phyloP scores from a whole-genome alignment of 2,888 invertebrate genomes.

The Spisula subtruncata region DNA sequence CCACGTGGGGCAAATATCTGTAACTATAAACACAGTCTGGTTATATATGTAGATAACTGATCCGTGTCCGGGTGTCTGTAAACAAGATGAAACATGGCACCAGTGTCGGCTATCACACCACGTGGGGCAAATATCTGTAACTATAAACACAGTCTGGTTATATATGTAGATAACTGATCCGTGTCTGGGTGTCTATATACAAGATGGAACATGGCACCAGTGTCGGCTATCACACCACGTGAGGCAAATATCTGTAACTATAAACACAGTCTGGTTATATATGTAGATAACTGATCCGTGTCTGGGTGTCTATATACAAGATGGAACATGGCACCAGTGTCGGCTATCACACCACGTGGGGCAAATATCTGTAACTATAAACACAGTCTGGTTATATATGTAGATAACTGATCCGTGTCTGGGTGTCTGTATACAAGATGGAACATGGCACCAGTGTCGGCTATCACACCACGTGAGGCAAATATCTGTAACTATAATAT shows the following conservation, averaged over 20 bases:
- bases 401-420: no score
- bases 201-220: constrained; percentile 84
- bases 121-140: no score
- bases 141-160: constrained; percentile 78
- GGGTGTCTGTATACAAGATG: constrained; percentile 78
- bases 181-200: constrained; percentile 76
- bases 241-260: no score
- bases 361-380: constrained; percentile 70
- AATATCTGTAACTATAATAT: constrained; percentile 47
- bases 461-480: constrained; percentile 32
- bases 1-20: constrained; percentile 76
- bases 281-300: constrained; percentile 80
- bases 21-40: constrained; percentile 51
- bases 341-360: constrained; percentile 77
- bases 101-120: constrained; percentile 35
- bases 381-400: background rate
- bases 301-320: constrained; percentile 76
- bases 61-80: constrained; percentile 61
- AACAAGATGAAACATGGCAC: constrained; percentile 81
- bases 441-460: constrained; percentile 74
- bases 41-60: no score
- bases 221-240: constrained; percentile 77
- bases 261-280: no score
- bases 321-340: constrained; percentile 84
- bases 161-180: constrained; percentile 82